phyloP scores from a whole-genome alignment of 2,888 invertebrate genomes.

The Phyto melanocephala region DNA sequence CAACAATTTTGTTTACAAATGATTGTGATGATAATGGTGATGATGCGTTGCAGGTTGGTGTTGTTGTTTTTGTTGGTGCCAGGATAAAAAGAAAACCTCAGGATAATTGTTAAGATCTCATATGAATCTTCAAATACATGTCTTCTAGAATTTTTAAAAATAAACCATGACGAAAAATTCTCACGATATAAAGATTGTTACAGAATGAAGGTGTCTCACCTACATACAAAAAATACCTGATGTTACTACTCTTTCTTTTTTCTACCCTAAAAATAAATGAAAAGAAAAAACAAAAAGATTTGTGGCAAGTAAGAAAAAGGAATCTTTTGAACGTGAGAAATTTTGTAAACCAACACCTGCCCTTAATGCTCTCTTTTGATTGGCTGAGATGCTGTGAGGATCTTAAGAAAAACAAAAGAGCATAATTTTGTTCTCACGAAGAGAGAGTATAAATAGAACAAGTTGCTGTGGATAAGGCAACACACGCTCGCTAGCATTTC shows the following conservation, averaged over 20 bases:
- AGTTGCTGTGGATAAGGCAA: conserved; percentile 57
- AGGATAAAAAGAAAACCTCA: conserved; percentile 58
- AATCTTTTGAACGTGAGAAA: conserved; percentile 72
- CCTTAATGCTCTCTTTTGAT: conserved; percentile 65
- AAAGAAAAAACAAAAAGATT: conserved; percentile 18
- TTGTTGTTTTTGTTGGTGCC: conserved; percentile 9
- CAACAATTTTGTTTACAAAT: conserved; percentile 48
- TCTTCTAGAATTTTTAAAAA: conserved; percentile 51
- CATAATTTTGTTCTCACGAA: conserved; percentile 29
- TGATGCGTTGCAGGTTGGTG: not conserved
- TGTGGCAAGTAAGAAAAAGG: conserved; percentile 20
- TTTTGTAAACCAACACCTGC: conserved; percentile 72
- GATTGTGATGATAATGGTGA: not conserved
- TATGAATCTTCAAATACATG: conserved; percentile 61
- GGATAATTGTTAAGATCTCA: conserved; percentile 42
- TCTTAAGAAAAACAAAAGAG: conserved; percentile 26
- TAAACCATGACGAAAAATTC: conserved; percentile 68
- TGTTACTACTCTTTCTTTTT: conserved; percentile 58
- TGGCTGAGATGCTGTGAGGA: conserved; percentile 70
- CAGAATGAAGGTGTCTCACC: not conserved
- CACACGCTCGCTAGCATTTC: conserved; percentile 67
- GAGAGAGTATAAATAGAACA: conserved; percentile 72
- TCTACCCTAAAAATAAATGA: conserved; percentile 17
- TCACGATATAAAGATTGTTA: conserved; percentile 70
- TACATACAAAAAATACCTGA: conserved; percentile 69